A percentile compares a stretch with the other conserved stretches of the same genome.
Conservation (phyloP, 2,888 invertebrate genomes). For the Mythimna vitellina region DNA sequence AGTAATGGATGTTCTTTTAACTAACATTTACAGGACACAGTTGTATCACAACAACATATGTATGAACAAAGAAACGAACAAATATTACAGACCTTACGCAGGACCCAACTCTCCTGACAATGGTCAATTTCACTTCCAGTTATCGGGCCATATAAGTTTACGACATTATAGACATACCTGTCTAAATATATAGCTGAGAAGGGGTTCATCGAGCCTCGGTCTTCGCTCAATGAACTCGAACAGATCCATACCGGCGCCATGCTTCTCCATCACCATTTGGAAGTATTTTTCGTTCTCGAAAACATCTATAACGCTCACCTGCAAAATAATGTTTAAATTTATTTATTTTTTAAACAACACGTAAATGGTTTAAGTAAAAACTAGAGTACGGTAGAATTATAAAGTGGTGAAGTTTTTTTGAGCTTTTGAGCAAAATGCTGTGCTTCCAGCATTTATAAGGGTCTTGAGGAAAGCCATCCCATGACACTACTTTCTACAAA, state of each 20-base stretch:
- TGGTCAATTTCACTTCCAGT: neutral
- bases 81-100: neutral
- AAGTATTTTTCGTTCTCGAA: conserved; percentile 93
- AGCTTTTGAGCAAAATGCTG: too few relatives aligned
- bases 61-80: neutral
- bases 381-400: neutral
- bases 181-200: conserved; percentile 93
- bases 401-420: too few relatives aligned
- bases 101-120: too few relatives aligned
- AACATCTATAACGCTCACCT: conserved; percentile 92
- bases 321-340: conserved; percentile 4
- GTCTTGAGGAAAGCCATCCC: too few relatives aligned
- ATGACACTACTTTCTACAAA: too few relatives aligned
- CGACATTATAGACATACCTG: conserved; percentile 86
- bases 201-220: conserved; percentile 92
- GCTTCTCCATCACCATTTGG: conserved; percentile 95
- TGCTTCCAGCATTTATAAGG: too few relatives aligned
- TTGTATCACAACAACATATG: neutral
- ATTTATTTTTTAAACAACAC: too few relatives aligned
- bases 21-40: neutral
- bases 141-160: neutral
- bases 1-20: neutral
- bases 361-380: neutral
- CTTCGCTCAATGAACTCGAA: conserved; percentile 94
- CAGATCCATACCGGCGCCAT: conserved; percentile 94